Percentiles rank a stretch among this genome's conserved stretches.
These are phyloP conservation scores for Andrena dorsata DNA, from an alignment of 2,888 invertebrate genomes.

Conservation along the genomic window DNA sequence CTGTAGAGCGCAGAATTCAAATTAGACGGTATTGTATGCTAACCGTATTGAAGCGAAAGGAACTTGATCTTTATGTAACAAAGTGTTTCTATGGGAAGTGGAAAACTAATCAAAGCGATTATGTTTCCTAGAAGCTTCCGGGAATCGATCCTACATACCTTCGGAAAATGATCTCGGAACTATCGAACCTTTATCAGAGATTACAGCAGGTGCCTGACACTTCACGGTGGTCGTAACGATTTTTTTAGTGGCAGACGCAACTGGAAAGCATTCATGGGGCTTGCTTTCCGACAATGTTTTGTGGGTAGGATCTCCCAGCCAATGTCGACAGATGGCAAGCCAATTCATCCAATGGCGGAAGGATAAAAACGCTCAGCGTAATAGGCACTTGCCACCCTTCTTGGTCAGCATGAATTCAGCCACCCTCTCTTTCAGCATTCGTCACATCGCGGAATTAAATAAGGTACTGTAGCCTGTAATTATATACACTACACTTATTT, in stretches of 20 bases:
- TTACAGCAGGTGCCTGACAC: too few species aligned
- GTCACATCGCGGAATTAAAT: constrained; percentile 55
- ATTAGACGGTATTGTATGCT: background rate
- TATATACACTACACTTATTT: too few species aligned
- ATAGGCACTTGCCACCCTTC: constrained; percentile 69
- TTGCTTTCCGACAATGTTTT: constrained; percentile 73
- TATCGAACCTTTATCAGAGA: background rate
- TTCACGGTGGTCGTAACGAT: background rate
- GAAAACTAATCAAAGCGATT: too few species aligned
- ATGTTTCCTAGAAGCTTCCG: background rate
- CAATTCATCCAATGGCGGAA: constrained; percentile 53
- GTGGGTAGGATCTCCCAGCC: constrained; percentile 76
- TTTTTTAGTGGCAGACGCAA: constrained; percentile 77
- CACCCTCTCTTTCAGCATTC: constrained; percentile 68
- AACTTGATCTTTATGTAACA: background rate
- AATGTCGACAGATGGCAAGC: constrained; percentile 74
- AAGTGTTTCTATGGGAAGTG: background rate
- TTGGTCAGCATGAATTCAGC: constrained; percentile 71
- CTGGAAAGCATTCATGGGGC: constrained; percentile 75
- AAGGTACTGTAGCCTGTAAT: constrained; percentile 50
- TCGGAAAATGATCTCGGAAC: background rate
- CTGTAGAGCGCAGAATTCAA: background rate
- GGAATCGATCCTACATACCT: background rate
- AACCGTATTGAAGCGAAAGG: background rate
- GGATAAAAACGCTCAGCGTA: constrained; percentile 13